These are phyloP conservation scores for Iguana delicatissima DNA, from an alignment of 2,797 vertebrate genomes.

Conservation along the genomic window DNA sequence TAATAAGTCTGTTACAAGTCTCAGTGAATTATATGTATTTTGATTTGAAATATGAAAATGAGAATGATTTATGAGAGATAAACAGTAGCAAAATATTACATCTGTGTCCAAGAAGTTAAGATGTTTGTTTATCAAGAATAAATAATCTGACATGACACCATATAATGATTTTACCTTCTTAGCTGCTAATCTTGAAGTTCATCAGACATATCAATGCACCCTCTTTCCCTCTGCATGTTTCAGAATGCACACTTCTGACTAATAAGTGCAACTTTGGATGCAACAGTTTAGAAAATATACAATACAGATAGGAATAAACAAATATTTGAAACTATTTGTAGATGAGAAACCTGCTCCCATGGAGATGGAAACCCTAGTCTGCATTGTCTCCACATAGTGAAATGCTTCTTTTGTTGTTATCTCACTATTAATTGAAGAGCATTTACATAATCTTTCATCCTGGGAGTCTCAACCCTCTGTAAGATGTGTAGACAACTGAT, in stretches of 20 bases:
- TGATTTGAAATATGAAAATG: constrained; percentile 66
- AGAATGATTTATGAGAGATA: constrained; percentile 69
- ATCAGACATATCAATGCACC: constrained; percentile 2
- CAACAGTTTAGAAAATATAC: neutral
- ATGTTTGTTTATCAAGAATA: constrained; percentile 60
- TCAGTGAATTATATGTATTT: constrained; percentile 55
- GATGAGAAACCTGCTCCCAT: too few species aligned
- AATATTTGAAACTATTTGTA: too few species aligned
- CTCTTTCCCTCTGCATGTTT: neutral
- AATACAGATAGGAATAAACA: too few species aligned
- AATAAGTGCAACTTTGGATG: neutral
- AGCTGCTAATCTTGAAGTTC: constrained; percentile 12
- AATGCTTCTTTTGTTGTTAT: too few species aligned
- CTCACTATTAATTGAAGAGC: too few species aligned
- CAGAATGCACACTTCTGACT: neutral
- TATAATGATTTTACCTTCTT: constrained; percentile 45
- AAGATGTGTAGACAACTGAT: too few species aligned
- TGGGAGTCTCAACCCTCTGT: too few species aligned
- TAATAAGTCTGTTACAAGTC: constrained; percentile 70
- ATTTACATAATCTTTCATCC: too few species aligned
- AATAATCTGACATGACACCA: constrained; percentile 62
- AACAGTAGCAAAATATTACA: constrained; percentile 58
- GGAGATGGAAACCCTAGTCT: too few species aligned
- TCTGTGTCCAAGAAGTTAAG: constrained; percentile 61
- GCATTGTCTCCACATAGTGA: too few species aligned